Evolutionary conservation across 2,797 vertebrate species (phyloP).

Genomic region (Columba guinea): DNA sequence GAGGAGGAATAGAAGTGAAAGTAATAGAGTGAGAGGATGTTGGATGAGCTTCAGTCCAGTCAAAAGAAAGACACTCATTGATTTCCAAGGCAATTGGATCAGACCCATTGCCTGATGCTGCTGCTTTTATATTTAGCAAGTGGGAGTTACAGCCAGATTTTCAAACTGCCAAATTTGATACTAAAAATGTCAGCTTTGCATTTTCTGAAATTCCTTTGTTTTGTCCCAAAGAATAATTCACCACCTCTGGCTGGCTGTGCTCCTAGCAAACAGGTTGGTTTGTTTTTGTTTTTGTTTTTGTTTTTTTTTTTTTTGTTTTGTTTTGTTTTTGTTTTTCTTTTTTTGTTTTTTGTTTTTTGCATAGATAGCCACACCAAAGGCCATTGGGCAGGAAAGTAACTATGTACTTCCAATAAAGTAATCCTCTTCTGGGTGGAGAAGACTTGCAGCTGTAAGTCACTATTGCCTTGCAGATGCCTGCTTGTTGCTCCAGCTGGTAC

Average conservation of each 20-base stretch:
- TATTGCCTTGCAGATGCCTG: not conserved
- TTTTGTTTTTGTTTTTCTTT: not conserved
- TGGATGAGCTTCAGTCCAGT: not conserved
- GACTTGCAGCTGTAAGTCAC: not conserved
- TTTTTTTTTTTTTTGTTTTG: not conserved
- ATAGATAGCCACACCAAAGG: not conserved
- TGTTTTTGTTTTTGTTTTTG: not conserved
- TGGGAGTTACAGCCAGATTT: not conserved
- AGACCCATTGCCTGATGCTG: not conserved
- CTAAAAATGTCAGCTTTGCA: not conserved
- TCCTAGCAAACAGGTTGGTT: not conserved
- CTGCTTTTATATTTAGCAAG: slow-evolving; percentile 1
- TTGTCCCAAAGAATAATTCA: not conserved
- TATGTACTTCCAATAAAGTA: not conserved
- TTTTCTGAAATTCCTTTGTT: not conserved
- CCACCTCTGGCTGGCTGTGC: not conserved
- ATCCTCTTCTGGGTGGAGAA: not conserved
- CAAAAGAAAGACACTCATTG: not conserved
- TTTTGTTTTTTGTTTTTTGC: not conserved
- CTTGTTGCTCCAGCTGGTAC: not conserved
- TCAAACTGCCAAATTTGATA: not conserved
- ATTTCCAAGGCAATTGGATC: not conserved
- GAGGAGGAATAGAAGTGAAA: not conserved
- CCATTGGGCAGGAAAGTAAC: not conserved
- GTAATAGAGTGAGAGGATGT: not conserved